These are phyloP conservation scores for Punctoribates punctum DNA, from an alignment of 2,888 invertebrate species.

Conservation along the genomic window DNA sequence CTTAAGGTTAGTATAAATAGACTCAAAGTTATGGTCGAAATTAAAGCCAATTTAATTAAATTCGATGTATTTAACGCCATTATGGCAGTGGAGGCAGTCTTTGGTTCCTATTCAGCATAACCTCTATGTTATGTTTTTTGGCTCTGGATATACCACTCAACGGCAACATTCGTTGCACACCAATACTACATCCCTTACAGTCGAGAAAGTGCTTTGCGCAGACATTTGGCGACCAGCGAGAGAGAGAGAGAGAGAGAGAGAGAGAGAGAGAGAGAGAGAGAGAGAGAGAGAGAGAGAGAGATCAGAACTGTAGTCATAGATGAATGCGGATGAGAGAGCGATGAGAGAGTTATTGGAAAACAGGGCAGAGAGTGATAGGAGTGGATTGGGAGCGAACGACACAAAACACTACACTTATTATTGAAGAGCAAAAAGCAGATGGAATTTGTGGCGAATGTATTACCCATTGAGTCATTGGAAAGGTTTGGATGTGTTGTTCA, in stretches of 20 bases:
- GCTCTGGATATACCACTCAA: too few relatives aligned
- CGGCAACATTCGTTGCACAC: neutral
- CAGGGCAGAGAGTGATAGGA: neutral
- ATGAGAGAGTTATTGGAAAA: neutral
- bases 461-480: neutral
- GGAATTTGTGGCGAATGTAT: slow-evolving; percentile 25
- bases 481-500: neutral
- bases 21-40: neutral
- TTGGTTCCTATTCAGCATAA: neutral
- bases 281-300: neutral
- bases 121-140: slow-evolving; percentile 25
- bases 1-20: neutral
- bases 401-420: neutral
- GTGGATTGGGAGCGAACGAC: neutral
- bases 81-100: neutral
- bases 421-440: slow-evolving; percentile 15
- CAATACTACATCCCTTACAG: slow-evolving; percentile 8
- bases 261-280: too few relatives aligned
- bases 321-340: neutral
- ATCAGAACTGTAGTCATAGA: neutral
- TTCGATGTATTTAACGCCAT: slow-evolving; percentile 17
- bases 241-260: too few relatives aligned
- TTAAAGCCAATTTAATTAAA: neutral
- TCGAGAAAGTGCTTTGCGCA: neutral
- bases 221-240: too few relatives aligned